Base-by-base conservation (phyloP, 2,113 vertebrate genomes). In the Nothoprocta pentlandii region DNA sequence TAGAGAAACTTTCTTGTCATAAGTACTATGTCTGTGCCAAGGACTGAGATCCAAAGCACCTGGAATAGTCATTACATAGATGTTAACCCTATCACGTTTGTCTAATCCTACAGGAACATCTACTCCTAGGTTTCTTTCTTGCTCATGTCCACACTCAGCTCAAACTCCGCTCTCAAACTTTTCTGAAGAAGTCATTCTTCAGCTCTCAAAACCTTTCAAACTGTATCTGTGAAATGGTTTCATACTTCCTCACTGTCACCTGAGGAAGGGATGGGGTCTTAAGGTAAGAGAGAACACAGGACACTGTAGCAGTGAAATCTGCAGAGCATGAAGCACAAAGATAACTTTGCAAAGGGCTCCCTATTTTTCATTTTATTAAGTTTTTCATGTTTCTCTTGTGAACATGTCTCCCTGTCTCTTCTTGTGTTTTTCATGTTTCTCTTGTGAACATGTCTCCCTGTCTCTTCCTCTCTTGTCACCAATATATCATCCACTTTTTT, bases 221-320 rank as follows among this genome's bases (percentile, higher is more conserved):
- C 0, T 1, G 26, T 11, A 28, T 26, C 41, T 32, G n/a, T 10
- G 59, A 12, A 5, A 12, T 1, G 42, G 56, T 7, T 42, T 21
- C 47, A 47, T 20, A 47, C 46, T 47, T 47, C 16, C 46, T 47
- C 12, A 0, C 14, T 46, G 11, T 75, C 32, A 9, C 41, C 51
- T 8, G 16, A 71, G n/a, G n/a, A 17, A n/a, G 3, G 4, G 20
- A 4, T 4, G 20, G 30, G 22, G 12, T 13, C 39, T 11, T 17
- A 0, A 0, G 17, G 42, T 30, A 28, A 54, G 34, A 64, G 42
- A 16, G 47, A 19, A 64, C 28, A 9, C 0, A 2, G 41, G 49
- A 26, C 23, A 2, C 15, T 16, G 26, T 30, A 58, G 19, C n/a
- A 10, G 17, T 21, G 51, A 39, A 30, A 42, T n/a, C 1, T 3